These are phyloP conservation scores for Acleris holmiana DNA, from an alignment of 2,888 invertebrate species.

Conservation along the genomic window DNA sequence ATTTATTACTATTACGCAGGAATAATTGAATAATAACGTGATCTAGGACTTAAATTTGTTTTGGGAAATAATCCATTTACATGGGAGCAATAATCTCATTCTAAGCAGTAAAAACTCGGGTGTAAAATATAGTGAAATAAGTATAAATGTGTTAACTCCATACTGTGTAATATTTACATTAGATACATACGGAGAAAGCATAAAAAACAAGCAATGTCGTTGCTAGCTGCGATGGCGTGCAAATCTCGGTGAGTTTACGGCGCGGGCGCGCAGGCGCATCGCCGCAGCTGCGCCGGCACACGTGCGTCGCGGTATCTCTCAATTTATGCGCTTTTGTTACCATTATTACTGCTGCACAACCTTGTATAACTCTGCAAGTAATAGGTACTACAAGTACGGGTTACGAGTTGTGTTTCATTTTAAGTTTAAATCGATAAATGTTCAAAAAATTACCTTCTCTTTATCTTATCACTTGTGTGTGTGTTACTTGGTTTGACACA, in stretches of 20 bases:
- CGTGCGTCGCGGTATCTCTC: conserved; percentile 61
- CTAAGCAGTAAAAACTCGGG: no score
- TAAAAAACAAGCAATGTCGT: not conserved
- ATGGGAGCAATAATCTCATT: no score
- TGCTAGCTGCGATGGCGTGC: conserved; percentile 37
- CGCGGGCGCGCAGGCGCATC: conserved; percentile 58
- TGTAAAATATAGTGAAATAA: no score
- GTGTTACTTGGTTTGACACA: not conserved
- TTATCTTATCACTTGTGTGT: not conserved
- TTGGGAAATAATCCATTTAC: no score
- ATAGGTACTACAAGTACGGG: conserved; percentile 4
- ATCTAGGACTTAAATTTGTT: no score
- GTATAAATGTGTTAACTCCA: not conserved
- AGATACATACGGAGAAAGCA: not conserved
- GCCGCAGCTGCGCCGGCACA: conserved; percentile 71
- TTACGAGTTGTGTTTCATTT: not conserved
- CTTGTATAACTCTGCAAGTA: conserved; percentile 26
- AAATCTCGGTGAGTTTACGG: conserved; percentile 44
- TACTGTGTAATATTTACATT: not conserved
- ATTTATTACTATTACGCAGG: no score
- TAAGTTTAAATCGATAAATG: not conserved
- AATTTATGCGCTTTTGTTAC: conserved; percentile 50
- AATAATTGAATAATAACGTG: no score
- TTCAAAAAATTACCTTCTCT: not conserved
- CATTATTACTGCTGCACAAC: conserved; percentile 21